Conservation (phyloP, 2,113 vertebrate genomes). For the Chloropsis hardwickii region DNA sequence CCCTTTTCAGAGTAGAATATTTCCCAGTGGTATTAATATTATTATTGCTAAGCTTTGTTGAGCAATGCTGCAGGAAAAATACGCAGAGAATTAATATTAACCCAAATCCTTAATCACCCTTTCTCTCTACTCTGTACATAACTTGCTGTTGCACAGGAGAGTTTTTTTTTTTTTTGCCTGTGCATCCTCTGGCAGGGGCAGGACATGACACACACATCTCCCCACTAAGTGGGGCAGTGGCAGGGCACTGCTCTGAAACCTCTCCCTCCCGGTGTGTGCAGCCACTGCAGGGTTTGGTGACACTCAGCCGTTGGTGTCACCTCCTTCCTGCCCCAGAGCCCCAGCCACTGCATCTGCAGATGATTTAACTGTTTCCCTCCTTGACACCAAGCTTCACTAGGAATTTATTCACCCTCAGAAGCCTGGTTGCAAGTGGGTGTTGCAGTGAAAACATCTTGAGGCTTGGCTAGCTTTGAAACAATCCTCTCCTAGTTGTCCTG, state of each 20-base stretch:
- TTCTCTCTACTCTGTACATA: rapidly evolving
- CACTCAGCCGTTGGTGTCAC: neutral
- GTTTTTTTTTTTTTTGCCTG: neutral
- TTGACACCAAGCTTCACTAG: neutral
- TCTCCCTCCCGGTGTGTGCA: neutral
- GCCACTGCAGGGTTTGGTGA: neutral
- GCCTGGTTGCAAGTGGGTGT: neutral
- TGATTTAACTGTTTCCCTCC: neutral
- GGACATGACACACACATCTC: neutral
- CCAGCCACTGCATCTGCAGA: neutral
- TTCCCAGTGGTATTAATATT: neutral
- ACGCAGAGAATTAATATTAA: neutral
- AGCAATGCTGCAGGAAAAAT: neutral
- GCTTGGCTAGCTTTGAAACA: neutral
- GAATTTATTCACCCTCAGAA: neutral
- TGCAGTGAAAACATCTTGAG: neutral
- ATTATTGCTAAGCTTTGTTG: neutral
- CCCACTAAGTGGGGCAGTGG: neutral
- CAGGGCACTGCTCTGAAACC: neutral
- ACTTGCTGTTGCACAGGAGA: too few species aligned
- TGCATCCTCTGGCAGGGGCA: neutral
- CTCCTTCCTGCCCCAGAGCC: conserved; percentile 13
- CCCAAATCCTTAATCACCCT: neutral
- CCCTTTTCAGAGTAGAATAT: neutral
- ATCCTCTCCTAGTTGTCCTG: neutral